Base-by-base conservation (phyloP, 2,888 invertebrate species). In the Scaptomyza reducta region DNA sequence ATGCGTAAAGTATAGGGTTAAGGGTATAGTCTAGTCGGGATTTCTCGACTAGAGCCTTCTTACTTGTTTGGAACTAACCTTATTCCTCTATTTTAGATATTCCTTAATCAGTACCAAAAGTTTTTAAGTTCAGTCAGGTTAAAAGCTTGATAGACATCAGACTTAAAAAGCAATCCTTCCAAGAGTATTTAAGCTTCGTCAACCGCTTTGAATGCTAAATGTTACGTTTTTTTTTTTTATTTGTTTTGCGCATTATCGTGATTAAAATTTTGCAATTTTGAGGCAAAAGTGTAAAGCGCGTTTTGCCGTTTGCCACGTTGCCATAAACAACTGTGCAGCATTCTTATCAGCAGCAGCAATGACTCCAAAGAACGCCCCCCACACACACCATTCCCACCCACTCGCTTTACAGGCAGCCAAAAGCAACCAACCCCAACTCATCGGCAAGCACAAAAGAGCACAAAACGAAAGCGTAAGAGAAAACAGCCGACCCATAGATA, bases 181-280 rank as follows among this genome's bases (percentile, higher is more conserved):
- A 38, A 38, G 38, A 16, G 40, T 40, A 40, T 40, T 40, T 9
- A 16, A 16, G 1, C 10, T 40, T 40, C 40, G 40, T 40, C 10
- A 16, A 1, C 4, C 16, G 10, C 16, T 10, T 16, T 14, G 6
- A 3, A 31, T 9, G 22, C 13, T 3, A 6, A 25, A 25, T 44
- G 13, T n/a, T 29, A 18, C 9, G 31, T 47, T 70, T 22, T 22
- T 50, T 59, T 29, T 60, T 64, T 70, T 73, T 71, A 79, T 85
- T 70, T 65, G 58, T 51, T 62, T 64, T 58, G 64, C 76, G 71
- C 79, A 79, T 83, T 88, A 89, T 87, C 76, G 74, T 79, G 87
- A 89, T 88, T 87, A 87, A 87, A 88, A 86, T 86, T 77, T 70
- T 67, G 74, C 79, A 78, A 75, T 74, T 77, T 77, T 74, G 61